Evolutionary conservation across 2,888 invertebrate genomes (phyloP), one percentile per base, ranked within the genome.

Genomic region (Erannis defoliaria): DNA sequence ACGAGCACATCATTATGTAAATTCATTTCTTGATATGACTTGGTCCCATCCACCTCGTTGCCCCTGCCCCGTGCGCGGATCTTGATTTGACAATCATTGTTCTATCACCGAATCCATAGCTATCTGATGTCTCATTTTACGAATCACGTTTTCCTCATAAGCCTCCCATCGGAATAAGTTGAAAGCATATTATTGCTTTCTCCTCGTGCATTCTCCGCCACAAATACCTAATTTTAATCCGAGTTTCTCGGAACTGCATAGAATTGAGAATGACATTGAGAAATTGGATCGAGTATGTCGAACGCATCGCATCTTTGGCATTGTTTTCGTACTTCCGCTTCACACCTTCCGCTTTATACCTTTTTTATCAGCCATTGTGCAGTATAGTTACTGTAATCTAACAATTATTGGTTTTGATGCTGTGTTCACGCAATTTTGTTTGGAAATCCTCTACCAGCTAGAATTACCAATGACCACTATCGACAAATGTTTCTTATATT

Each of bases 221-320:
- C 68, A 75, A 68, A 66, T 67, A 71, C 65, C 62, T 46, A 66
- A 75, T 74, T 76, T 67, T 71, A 50, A 56, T 55, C 31, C 35
- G 35, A 53, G 48, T 72, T 73, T 75, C 76, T 69, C 68, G 67
- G 73, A 76, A 70, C 67, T 59, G 51, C 65, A 71, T 73, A 72
- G 74, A 77, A 76, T 49, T 37, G 70, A 38, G 66, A 62, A 70
- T 71, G 64, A 76, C 73, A 74, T 77, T 80, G 76, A 66, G 76
- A 79, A 84, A 81, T 82, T 75, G 72, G 82, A 77, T 75, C 82
- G 73, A 76, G 74, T 68, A 67, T 67, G 63, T 45, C 26, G 9
- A 45, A 60, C 61, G 70, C 71, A 68, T 69, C 61, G 70, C 71
- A 68, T 69, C 70, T 70, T 72, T 73, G 70, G 66, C 71, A 76